These are phyloP conservation scores for Augiades crinisus DNA, from an alignment of 2,888 invertebrate genomes.

Conservation along the genomic window DNA sequence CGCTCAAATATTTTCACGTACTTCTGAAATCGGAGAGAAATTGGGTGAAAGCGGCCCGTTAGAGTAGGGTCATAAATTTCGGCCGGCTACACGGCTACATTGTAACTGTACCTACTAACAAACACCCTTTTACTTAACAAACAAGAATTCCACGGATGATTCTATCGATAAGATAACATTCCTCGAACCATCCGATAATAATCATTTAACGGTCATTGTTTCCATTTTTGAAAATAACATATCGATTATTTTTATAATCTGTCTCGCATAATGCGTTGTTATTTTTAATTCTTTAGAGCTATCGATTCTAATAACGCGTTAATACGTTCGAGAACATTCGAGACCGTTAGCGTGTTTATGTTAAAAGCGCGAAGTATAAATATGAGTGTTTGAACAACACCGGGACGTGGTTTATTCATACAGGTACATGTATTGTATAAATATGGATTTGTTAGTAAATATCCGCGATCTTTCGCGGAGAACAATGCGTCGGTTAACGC, in stretches of 20 bases:
- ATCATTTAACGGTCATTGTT: neutral
- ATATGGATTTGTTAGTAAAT: slow-evolving; percentile 59
- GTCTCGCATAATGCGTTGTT: neutral
- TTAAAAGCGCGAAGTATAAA: slow-evolving; percentile 38
- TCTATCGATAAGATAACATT: too few species aligned
- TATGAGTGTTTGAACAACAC: slow-evolving; percentile 43
- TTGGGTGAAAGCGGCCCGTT: slow-evolving; percentile 17
- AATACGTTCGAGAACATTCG: slow-evolving; percentile 23
- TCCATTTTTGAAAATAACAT: too few species aligned
- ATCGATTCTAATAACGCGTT: slow-evolving; percentile 14
- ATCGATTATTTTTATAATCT: neutral
- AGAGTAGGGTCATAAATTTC: slow-evolving; percentile 14
- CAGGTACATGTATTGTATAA: slow-evolving; percentile 42
- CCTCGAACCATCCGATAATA: neutral
- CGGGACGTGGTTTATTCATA: slow-evolving; percentile 36
- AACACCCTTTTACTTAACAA: too few species aligned
- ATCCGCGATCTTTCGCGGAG: slow-evolving; percentile 50
- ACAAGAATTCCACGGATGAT: too few species aligned
- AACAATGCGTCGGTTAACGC: slow-evolving; percentile 53
- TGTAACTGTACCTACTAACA: neutral
- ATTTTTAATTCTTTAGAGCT: neutral
- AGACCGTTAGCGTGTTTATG: slow-evolving; percentile 27
- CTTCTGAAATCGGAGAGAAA: slow-evolving; percentile 18
- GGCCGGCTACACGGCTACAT: neutral
- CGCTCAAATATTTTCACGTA: neutral